phyloP scores from a whole-genome alignment of 2,797 vertebrate genomes.

The Siniperca scherzeri region DNA sequence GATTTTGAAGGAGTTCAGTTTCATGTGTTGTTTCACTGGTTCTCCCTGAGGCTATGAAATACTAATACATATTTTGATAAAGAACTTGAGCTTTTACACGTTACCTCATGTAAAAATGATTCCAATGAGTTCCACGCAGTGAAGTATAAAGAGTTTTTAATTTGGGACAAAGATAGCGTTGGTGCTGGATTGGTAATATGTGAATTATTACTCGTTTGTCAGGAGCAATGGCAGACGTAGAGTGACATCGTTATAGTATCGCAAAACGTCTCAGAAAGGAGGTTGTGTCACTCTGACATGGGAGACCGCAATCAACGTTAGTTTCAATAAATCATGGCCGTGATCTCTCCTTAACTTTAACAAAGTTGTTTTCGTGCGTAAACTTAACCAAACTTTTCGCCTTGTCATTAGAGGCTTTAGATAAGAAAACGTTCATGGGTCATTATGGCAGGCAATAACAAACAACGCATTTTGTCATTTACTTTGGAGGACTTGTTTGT shows the following conservation, averaged over 20 bases:
- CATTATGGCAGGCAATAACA: neutral
- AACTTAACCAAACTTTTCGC: too few species aligned
- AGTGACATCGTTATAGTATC: conserved; percentile 2
- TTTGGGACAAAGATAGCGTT: neutral
- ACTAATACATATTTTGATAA: conserved; percentile 32
- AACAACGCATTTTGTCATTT: neutral
- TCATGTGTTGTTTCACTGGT: conserved; percentile 17
- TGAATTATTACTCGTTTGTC: conserved; percentile 11
- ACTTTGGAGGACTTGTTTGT: neutral
- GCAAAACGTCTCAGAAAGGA: neutral
- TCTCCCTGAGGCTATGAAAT: conserved; percentile 30
- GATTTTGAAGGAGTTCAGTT: conserved; percentile 18
- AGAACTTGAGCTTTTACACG: neutral
- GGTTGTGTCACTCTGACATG: neutral
- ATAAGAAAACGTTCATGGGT: neutral
- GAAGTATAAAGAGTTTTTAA: neutral
- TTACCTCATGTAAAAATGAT: neutral
- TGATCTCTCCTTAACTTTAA: neutral
- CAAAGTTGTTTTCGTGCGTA: too few species aligned
- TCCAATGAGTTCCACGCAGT: neutral
- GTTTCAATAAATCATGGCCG: too few species aligned
- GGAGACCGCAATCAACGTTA: neutral
- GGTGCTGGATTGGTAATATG: neutral
- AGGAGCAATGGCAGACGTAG: neutral
- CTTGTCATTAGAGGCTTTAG: neutral